A percentile compares a stretch with the other conserved stretches of the same genome.
Conservation (phyloP, 37 sponge, comb jelly and placozoan genomes). For the Tethya wilhelma region DNA sequence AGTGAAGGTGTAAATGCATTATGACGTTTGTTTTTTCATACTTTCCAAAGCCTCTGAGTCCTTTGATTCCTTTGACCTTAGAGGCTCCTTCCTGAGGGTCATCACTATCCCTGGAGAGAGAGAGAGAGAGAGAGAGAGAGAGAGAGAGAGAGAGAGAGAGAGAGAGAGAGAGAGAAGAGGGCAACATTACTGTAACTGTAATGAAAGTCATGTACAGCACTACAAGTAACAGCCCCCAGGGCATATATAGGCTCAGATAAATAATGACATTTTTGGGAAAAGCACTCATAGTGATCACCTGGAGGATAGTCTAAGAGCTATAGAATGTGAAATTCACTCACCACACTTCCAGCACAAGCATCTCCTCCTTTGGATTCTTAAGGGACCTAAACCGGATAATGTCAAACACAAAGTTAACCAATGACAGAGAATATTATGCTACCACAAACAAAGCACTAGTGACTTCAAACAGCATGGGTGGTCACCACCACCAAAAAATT, state of each 20-base stretch:
- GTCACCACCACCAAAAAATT: neutral
- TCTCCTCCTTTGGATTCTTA: constrained; percentile 18
- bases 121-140: constrained; percentile 6
- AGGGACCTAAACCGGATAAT: constrained; percentile 12
- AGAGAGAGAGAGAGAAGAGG: constrained; percentile 7
- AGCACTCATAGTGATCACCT: no score
- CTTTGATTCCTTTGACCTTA: constrained; percentile 13
- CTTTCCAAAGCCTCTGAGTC: constrained; percentile 43
- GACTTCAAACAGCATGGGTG: neutral
- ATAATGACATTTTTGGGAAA: no score
- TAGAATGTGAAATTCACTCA: constrained; percentile 1
- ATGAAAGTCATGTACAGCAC: neutral
- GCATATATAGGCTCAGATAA: no score
- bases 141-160: constrained; percentile 22
- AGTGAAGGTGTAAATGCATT: no score
- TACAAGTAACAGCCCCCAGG: neutral
- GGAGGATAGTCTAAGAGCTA: no score
- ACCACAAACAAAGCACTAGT: neutral
- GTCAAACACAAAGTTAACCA: neutral
- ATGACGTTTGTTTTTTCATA: no score
- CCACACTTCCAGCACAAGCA: constrained; percentile 56
- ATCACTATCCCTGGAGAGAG: constrained; percentile 52
- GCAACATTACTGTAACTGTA: neutral
- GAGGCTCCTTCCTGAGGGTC: constrained; percentile 2
- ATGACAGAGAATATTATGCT: neutral